These are phyloP conservation scores for Callorhinus ursinus DNA, from an alignment of 2,113 vertebrate species.

Conservation along the genomic window DNA sequence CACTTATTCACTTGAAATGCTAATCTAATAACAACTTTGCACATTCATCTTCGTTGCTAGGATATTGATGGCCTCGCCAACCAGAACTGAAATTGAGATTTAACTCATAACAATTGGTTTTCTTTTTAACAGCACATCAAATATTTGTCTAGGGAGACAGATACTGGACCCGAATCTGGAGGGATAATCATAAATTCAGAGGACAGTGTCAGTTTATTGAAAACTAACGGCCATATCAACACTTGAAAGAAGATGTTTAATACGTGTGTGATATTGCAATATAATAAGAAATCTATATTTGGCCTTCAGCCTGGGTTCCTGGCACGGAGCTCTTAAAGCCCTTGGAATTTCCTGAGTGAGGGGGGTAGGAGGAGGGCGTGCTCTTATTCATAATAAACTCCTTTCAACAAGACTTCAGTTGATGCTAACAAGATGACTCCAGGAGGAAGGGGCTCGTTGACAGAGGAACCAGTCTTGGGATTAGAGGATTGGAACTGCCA, in stretches of 20 bases:
- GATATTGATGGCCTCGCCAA: background rate
- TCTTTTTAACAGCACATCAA: constrained; percentile 12
- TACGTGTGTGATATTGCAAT: background rate
- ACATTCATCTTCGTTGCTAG: constrained; percentile 13
- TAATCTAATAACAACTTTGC: background rate
- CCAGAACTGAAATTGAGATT: background rate
- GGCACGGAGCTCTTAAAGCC: background rate
- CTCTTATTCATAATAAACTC: background rate
- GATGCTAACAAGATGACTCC: background rate
- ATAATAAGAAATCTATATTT: background rate
- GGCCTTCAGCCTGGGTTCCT: background rate
- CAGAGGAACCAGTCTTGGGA: background rate
- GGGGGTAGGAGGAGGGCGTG: background rate
- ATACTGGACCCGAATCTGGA: background rate
- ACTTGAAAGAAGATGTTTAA: background rate
- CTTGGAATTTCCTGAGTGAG: background rate
- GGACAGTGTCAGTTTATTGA: background rate
- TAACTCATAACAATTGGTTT: background rate
- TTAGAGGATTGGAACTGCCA: background rate
- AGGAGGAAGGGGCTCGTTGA: background rate
- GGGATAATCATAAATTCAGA: background rate
- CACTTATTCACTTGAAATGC: background rate
- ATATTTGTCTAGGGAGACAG: background rate
- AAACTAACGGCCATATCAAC: background rate
- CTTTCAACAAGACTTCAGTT: background rate